Base-by-base conservation (phyloP, 2,797 vertebrate genomes). In the Adelosebastes latens region DNA sequence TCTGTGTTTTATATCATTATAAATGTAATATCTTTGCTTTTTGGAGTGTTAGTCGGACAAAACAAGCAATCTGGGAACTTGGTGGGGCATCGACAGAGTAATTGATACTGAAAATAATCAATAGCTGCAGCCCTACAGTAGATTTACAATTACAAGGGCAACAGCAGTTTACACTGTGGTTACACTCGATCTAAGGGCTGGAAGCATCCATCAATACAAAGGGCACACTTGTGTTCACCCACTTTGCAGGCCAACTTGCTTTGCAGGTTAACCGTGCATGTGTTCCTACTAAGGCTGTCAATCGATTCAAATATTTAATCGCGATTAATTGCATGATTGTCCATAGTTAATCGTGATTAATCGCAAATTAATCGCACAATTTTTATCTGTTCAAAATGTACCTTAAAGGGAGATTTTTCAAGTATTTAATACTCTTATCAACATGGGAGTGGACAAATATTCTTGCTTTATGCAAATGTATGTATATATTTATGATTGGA, bases 101-200 rank as follows among this genome's bases (percentile, higher is more conserved):
- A 85, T 61, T 85, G 63, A 82, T 80, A 56, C 55, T 34, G 39
- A 74, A 79, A 88, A 77, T 77, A 87, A 88, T 90, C 81, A 74
- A 84, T 87, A 62, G 32, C 20, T 67, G 73, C 46, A 72, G 58
- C 75, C 69, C 60, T 24, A 39, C 24, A 82, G 52, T 42, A 65
- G 77, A 83, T 89, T 86, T 77, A 84, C 80, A 83, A 72, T 55
- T 77, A 77, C 74, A 77, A 75, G 61, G 72, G 77, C 67, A 87
- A 65, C 65, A 76, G 61, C 59, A 31, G 75, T 77, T 81, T 83
- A 79, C 67, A 78, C 71, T 27, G 76, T 58, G 66, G 78, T 77
- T 78, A 66, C 60, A 77, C 63, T 71, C 83, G 59, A 85, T 90
- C 84, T 84, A 72, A 79, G n/a, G 52, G 53, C 81, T 75, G 42